phyloP scores from a whole-genome alignment of 2,113 vertebrate species.

The Anhinga rufa region DNA sequence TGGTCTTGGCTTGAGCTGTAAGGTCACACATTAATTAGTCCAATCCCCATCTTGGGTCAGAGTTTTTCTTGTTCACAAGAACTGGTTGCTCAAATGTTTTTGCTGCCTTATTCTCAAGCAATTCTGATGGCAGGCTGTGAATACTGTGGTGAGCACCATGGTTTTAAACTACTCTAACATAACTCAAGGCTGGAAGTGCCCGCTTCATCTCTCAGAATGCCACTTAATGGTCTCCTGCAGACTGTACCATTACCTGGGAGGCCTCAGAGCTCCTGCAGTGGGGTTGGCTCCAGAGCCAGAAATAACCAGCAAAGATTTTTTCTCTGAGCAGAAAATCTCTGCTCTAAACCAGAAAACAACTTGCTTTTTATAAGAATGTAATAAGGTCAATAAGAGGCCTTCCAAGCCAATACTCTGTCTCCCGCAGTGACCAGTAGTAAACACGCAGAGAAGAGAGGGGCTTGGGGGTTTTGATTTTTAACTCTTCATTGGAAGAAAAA shows the following conservation, averaged over 20 bases:
- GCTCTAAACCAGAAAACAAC: slow-evolving; percentile 40
- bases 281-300: not conserved
- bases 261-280: not conserved
- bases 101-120: not conserved
- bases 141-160: not conserved
- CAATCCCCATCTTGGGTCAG: not conserved
- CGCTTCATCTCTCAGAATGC: not conserved
- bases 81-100: not conserved
- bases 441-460: not conserved
- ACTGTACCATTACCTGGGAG: not conserved
- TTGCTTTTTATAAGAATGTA: slow-evolving; percentile 21
- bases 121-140: not conserved
- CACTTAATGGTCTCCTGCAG: slow-evolving; percentile 12
- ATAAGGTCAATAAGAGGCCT: slow-evolving; percentile 28
- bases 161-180: not conserved
- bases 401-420: slow-evolving; percentile 6
- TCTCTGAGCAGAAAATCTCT: slow-evolving; percentile 10
- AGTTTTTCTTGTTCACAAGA: slow-evolving; percentile 1
- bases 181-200: slow-evolving; percentile 12
- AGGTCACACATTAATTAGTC: slow-evolving; percentile 18
- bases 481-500: not conserved
- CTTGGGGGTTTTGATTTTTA: not conserved
- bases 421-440: not conserved
- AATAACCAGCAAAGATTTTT: not conserved
- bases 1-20: slow-evolving; percentile 1